phyloP scores from a whole-genome alignment of 2,113 vertebrate genomes.

The Trochalopteron elliotii region DNA sequence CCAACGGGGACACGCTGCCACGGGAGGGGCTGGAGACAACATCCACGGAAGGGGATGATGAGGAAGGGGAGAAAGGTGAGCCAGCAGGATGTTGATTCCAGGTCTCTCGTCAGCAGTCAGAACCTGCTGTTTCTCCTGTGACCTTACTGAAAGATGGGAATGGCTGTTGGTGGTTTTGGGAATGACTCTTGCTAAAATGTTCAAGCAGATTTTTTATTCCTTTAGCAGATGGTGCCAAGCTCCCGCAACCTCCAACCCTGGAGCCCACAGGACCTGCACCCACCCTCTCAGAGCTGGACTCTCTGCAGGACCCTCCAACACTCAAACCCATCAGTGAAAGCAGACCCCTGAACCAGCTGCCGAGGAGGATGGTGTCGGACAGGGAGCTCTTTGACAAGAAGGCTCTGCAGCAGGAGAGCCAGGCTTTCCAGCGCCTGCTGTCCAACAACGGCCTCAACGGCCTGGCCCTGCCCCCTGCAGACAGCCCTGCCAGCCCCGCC shows the following conservation, averaged over 20 bases:
- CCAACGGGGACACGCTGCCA: constrained; percentile 75
- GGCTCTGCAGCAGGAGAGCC: constrained; percentile 74
- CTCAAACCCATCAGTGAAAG: constrained; percentile 88
- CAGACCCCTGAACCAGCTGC: constrained; percentile 71
- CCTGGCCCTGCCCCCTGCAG: constrained; percentile 62
- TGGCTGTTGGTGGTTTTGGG: not conserved
- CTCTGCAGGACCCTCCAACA: constrained; percentile 88
- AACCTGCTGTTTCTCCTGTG: not conserved
- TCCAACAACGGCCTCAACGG: constrained; percentile 76
- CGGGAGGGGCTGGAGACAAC: constrained; percentile 71
- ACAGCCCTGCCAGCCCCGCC: constrained; percentile 22
- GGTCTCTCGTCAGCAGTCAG: not conserved
- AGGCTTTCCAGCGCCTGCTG: constrained; percentile 71
- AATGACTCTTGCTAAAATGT: constrained; percentile 47
- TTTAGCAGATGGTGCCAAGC: constrained; percentile 87
- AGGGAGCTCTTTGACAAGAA: constrained; percentile 71
- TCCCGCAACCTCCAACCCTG: constrained; percentile 87
- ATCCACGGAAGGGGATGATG: constrained; percentile 62
- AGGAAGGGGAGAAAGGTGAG: constrained; percentile 74
- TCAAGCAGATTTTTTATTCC: constrained; percentile 68
- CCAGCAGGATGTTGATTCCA: not conserved
- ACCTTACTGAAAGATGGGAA: not conserved
- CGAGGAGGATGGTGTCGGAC: constrained; percentile 80
- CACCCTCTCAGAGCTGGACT: constrained; percentile 83
- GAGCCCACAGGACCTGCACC: constrained; percentile 90